Conservation (phyloP, 1,140 invertebrate species). For the Monomorium pharaonis region DNA sequence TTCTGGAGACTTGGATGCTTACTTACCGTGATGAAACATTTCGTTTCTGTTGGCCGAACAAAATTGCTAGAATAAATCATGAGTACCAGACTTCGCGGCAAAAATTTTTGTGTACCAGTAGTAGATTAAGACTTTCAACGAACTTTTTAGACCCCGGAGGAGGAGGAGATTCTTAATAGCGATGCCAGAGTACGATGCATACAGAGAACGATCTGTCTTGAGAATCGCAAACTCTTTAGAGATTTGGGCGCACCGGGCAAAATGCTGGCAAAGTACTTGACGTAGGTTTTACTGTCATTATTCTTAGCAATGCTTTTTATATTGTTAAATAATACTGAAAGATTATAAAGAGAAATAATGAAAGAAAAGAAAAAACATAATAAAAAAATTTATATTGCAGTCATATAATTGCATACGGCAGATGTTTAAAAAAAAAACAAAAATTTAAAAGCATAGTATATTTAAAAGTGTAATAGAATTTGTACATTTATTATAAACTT, state of each 20-base stretch:
- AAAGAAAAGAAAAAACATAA: neutral
- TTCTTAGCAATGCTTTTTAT: neutral
- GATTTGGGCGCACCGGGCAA: slow-evolving; percentile 78
- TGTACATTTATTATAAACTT: neutral
- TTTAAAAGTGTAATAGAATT: too few species aligned
- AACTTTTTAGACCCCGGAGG: slow-evolving; percentile 76
- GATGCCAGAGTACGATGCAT: slow-evolving; percentile 81
- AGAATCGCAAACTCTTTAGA: slow-evolving; percentile 78
- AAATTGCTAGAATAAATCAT: slow-evolving; percentile 40
- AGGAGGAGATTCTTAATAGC: slow-evolving; percentile 76
- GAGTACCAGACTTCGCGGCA: neutral
- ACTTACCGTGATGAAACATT: slow-evolving; percentile 30
- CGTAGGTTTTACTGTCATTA: slow-evolving; percentile 73
- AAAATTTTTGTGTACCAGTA: slow-evolving; percentile 3
- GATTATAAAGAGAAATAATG: neutral
- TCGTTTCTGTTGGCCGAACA: neutral
- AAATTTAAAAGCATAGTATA: neutral
- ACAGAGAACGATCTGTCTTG: slow-evolving; percentile 79
- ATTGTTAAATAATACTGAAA: neutral
- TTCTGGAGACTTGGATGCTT: neutral
- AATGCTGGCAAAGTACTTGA: slow-evolving; percentile 80
- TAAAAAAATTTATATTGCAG: neutral
- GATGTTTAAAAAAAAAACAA: neutral
- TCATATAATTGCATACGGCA: neutral
- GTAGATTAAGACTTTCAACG: slow-evolving; percentile 37